These are phyloP conservation scores for Tetragonula carbonaria DNA, from an alignment of 2,888 invertebrate species.

Conservation along the genomic window DNA sequence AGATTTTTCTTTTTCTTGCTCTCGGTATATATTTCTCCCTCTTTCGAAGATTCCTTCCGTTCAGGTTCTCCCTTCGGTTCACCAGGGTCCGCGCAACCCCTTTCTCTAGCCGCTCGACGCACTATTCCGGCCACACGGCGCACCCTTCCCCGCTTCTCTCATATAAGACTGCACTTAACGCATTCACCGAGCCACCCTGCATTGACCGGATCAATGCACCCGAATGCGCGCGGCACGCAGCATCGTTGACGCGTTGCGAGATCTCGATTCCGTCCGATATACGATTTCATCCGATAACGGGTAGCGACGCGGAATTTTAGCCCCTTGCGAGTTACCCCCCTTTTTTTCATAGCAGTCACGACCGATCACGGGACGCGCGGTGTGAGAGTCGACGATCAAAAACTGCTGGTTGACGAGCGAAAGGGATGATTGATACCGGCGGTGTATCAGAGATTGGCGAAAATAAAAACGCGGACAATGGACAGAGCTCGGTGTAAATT, in stretches of 20 bases:
- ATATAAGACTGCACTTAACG: constrained; percentile 79
- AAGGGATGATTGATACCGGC: constrained; percentile 11
- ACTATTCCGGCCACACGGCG: constrained; percentile 67
- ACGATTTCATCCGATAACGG: constrained; percentile 57
- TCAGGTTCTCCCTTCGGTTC: constrained; percentile 18
- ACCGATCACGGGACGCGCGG: constrained; percentile 13
- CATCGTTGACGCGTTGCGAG: constrained; percentile 67
- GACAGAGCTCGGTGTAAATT: background rate
- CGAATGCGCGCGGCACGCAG: constrained; percentile 67
- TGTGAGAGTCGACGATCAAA: constrained; percentile 10
- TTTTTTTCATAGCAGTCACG: constrained; percentile 8
- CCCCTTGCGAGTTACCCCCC: constrained; percentile 19
- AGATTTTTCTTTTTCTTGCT: constrained; percentile 53
- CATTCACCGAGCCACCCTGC: constrained; percentile 76
- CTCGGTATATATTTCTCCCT: constrained; percentile 55
- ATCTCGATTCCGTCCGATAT: constrained; percentile 45
- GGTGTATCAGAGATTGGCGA: too few relatives aligned
- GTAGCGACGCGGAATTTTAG: constrained; percentile 38
- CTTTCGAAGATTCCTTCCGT: constrained; percentile 43
- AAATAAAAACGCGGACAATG: background rate
- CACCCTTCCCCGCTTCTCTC: constrained; percentile 73
- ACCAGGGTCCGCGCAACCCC: constrained; percentile 23
- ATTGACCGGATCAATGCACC: constrained; percentile 81
- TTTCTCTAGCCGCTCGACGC: constrained; percentile 56
- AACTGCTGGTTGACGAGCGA: background rate